These are phyloP conservation scores for Calyptomena viridis DNA, from an alignment of 2,113 vertebrate species.

Conservation along the genomic window DNA sequence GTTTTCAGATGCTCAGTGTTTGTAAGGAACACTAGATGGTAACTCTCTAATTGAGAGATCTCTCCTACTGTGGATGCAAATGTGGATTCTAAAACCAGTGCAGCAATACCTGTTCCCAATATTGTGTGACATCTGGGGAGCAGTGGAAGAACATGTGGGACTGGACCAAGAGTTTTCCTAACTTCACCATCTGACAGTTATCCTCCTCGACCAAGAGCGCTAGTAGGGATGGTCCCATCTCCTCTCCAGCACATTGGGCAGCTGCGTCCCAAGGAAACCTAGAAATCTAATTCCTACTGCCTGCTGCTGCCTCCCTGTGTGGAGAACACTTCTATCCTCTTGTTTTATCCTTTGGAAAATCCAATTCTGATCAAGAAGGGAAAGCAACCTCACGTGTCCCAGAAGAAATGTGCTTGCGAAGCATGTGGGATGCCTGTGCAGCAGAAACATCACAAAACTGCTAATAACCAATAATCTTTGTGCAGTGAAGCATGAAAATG, in stretches of 20 bases:
- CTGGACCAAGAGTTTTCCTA: neutral
- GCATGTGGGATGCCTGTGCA: neutral
- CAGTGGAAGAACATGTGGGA: neutral
- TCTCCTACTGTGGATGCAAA: neutral
- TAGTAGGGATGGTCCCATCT: neutral
- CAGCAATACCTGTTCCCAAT: neutral
- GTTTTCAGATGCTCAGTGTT: slow-evolving; percentile 7
- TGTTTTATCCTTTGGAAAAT: neutral
- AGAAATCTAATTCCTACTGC: neutral
- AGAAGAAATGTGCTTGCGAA: neutral
- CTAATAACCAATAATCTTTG: neutral
- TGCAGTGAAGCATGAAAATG: neutral
- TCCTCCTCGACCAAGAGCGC: neutral
- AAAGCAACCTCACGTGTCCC: neutral
- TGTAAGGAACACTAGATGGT: neutral
- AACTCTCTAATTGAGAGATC: neutral
- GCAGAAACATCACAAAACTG: neutral
- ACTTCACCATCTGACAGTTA: neutral
- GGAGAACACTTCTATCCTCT: rapidly evolving
- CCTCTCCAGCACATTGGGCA: neutral
- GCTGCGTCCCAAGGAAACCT: neutral
- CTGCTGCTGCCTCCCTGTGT: neutral
- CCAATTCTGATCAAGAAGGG: neutral
- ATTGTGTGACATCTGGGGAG: neutral
- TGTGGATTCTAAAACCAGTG: neutral